A percentile compares a stretch with the other conserved stretches of the same genome.
Conservation (phyloP, 2,113 vertebrate species). For the Picathartes gymnocephalus region DNA sequence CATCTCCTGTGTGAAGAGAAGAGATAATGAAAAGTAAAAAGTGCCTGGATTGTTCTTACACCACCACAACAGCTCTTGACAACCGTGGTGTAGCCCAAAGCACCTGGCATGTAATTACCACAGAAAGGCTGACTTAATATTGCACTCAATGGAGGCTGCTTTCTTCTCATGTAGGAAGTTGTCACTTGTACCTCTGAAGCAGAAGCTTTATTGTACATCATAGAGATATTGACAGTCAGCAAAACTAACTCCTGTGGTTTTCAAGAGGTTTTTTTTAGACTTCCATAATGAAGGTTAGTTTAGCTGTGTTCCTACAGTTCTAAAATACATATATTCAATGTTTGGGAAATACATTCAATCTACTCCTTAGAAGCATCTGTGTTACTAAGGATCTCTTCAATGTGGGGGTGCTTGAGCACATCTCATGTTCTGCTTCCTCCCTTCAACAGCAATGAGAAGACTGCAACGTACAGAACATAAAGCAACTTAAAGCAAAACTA, state of each 20-base stretch:
- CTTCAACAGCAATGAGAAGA: background rate
- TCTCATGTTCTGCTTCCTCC: background rate
- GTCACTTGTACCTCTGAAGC: background rate
- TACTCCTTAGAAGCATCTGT: background rate
- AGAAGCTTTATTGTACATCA: background rate
- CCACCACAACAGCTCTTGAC: background rate
- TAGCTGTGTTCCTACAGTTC: background rate
- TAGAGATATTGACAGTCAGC: background rate
- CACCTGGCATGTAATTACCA: background rate
- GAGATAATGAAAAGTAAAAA: background rate
- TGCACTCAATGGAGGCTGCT: background rate
- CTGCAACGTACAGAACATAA: background rate
- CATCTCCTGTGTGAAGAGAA: background rate
- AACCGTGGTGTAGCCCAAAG: background rate
- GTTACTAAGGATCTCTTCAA: background rate
- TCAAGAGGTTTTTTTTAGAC: background rate
- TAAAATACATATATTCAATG: background rate
- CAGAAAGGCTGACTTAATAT: background rate
- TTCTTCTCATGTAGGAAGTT: background rate
- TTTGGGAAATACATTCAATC: background rate
- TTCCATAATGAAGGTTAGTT: background rate
- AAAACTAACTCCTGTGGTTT: background rate
- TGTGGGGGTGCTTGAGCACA: background rate
- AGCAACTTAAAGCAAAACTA: background rate
- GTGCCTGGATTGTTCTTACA: fast-evolving